Evolutionary conservation across 2,888 invertebrate genomes (phyloP), one percentile per base, ranked within the genome.

Genomic region (Xanthia togata): DNA sequence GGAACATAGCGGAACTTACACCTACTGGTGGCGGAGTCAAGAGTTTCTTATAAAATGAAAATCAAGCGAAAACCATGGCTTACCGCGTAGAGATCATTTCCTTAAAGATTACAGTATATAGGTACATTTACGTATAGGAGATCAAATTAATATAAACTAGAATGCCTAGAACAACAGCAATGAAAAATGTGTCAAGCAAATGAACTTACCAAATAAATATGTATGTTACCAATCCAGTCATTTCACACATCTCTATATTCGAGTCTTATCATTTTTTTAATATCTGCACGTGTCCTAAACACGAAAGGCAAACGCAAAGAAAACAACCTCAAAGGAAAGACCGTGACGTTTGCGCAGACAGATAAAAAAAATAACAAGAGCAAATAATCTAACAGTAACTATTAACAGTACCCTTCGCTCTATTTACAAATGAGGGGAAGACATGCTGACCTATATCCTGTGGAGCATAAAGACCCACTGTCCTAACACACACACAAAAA

Each of bases 361-460:
- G 57, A 68, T 69, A 85, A 82, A 81, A 82, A n/a, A 80, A 83
- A 74, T 26, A 23, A 73, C 73, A 77, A 47, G 50, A 63, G 79
- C 72, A 79, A 76, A 80, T 67, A 84, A 76, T 73, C 60, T 63
- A 81, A 83, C 76, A 85, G 77, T 85, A 53, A 74, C 86, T 80
- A 86, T 84, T 79, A 75, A 73, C 82, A 80, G 87, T 90, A 90
- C 90, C 89, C 90, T 90, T 88, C 89, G 89, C 83, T 90, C 92
- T 93, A 92, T 92, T 92, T 92, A 89, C 90, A 88, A 85, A 85
- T 79, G 92, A 93, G 93, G 93, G 94, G 94, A 93, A 92, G 92
- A 90, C 93, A 92, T 84, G 92, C 91, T 95, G 95, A 94, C 95
- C 95, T 92, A 95, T 93, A 94, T 95, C 93, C 92, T 93, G 91